Evolutionary conservation across 2,113 vertebrate species (phyloP).

Genomic region (Leucoraja erinaceus): DNA sequence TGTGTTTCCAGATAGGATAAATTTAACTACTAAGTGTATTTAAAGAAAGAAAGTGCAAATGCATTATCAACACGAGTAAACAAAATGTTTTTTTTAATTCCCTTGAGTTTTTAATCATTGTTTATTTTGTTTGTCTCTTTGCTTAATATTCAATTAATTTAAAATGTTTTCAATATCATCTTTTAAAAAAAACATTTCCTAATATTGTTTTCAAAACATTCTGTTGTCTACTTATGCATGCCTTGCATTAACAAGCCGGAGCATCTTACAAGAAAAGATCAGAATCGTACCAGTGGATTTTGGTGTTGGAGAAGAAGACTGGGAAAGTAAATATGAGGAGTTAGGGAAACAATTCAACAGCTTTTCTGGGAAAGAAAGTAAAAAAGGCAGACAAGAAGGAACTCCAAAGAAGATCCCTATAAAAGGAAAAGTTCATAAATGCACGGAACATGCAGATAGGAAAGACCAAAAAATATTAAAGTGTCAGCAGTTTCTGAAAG

Average conservation of each 20-base stretch:
- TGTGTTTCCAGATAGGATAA: not conserved
- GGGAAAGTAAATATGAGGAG: slow-evolving; percentile 65
- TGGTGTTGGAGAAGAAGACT: slow-evolving; percentile 70
- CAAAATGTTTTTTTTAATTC: not conserved
- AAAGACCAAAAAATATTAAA: slow-evolving; percentile 47
- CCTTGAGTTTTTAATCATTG: not conserved
- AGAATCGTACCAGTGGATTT: slow-evolving; percentile 77
- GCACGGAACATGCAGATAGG: slow-evolving; percentile 45
- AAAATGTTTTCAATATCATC: not conserved
- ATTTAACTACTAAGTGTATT: not conserved
- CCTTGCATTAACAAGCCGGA: slow-evolving; percentile 43
- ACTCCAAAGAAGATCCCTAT: slow-evolving; percentile 47
- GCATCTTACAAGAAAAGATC: slow-evolving; percentile 71
- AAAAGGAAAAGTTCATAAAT: slow-evolving; percentile 41
- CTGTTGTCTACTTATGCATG: not conserved
- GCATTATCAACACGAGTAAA: not conserved
- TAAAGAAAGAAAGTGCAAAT: not conserved
- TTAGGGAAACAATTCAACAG: slow-evolving; percentile 61
- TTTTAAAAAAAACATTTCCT: slow-evolving; percentile 44
- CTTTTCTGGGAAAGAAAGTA: slow-evolving; percentile 65
- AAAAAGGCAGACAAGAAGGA: slow-evolving; percentile 66
- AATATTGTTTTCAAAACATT: slow-evolving; percentile 39
- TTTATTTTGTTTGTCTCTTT: slow-evolving; percentile 14
- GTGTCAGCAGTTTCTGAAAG: slow-evolving; percentile 45
- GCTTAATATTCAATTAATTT: not conserved